Conservation (phyloP, 1,140 invertebrate species). For the Homalodisca vitripennis region DNA sequence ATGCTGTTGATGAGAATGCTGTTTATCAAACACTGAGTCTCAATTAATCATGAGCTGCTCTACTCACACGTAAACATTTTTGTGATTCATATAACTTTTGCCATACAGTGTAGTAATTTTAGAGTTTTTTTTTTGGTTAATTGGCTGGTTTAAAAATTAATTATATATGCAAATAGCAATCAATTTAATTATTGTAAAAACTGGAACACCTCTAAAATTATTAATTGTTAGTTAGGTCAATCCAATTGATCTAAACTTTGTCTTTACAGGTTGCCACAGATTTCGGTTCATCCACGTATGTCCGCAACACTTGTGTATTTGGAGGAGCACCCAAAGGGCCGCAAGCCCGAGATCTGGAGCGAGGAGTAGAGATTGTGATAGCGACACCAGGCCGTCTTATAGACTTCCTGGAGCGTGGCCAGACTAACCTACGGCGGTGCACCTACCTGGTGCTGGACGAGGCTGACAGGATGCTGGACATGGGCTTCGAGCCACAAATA, state of each 20-base stretch:
- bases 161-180: too few species aligned
- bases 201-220: neutral
- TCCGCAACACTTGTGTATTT: conserved; percentile 85
- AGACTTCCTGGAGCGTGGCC: conserved; percentile 84
- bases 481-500: conserved; percentile 99
- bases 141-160: too few species aligned
- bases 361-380: conserved; percentile 78
- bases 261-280: conserved; percentile 71
- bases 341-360: conserved; percentile 66
- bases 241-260: neutral
- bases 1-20: too few species aligned
- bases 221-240: neutral
- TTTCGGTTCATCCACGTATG: conserved; percentile 71
- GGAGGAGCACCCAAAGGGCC: conserved; percentile 80
- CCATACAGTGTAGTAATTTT: too few species aligned
- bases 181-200: too few species aligned
- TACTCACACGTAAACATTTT: too few species aligned
- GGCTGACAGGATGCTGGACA: conserved; percentile 85
- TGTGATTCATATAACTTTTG: too few species aligned
- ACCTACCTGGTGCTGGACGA: conserved; percentile 98
- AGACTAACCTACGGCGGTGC: conserved; percentile 80
- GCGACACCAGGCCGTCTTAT: conserved; percentile 91
- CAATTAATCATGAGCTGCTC: too few species aligned
- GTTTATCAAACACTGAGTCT: too few species aligned
- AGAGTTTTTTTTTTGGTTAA: too few species aligned